phyloP scores from a whole-genome alignment of 2,888 invertebrate species.

The Corbicula japonica region DNA sequence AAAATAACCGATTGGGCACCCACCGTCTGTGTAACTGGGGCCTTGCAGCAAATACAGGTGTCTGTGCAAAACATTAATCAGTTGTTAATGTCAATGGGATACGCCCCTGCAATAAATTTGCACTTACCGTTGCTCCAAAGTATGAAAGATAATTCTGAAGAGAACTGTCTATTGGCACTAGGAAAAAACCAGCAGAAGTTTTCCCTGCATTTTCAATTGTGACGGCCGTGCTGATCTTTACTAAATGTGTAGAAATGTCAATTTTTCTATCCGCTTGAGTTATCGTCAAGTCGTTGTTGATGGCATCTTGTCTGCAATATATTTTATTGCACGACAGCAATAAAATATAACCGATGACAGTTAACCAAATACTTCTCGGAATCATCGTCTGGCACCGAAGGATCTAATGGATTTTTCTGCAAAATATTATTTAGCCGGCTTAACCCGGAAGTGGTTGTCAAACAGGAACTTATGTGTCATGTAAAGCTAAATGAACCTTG shows the following conservation, averaged over 20 bases:
- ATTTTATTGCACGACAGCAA: slow-evolving; percentile 62
- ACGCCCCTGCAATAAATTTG: not conserved
- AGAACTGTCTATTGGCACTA: slow-evolving; percentile 91
- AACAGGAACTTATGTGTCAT: slow-evolving; percentile 55
- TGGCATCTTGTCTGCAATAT: slow-evolving; percentile 74
- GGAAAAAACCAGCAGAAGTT: slow-evolving; percentile 90
- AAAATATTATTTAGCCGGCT: slow-evolving; percentile 36
- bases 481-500: slow-evolving; percentile 50
- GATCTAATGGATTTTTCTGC: slow-evolving; percentile 31
- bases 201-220: slow-evolving; percentile 94
- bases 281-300: slow-evolving; percentile 84
- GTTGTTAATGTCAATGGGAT: too few relatives aligned
- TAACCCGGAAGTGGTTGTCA: slow-evolving; percentile 66
- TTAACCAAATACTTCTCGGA: not conserved
- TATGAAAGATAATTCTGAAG: slow-evolving; percentile 91
- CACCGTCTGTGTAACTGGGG: too few relatives aligned
- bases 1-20: too few relatives aligned
- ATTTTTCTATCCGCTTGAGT: slow-evolving; percentile 94
- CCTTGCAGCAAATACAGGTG: too few relatives aligned
- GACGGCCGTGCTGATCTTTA: slow-evolving; percentile 93
- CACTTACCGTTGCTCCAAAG: slow-evolving; percentile 90
- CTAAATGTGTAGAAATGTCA: slow-evolving; percentile 95
- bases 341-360: slow-evolving; percentile 3
- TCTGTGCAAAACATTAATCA: too few relatives aligned
- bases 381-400: not conserved